A percentile compares a stretch with the other conserved stretches of the same genome.
These are phyloP conservation scores for Toxonevra muliebris DNA, from an alignment of 2,888 invertebrate genomes.

Conservation along the genomic window DNA sequence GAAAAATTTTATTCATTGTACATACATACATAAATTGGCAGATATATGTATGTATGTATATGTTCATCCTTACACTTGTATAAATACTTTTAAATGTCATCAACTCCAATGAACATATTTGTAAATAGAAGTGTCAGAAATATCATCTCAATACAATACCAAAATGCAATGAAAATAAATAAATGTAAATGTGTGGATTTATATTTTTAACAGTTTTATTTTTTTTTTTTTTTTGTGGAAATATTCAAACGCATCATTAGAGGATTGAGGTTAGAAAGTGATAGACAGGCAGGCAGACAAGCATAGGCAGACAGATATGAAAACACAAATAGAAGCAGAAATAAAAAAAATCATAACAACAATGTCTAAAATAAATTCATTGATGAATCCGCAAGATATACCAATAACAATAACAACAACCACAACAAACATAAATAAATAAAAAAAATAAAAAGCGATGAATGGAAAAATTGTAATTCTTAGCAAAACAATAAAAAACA, in stretches of 20 bases:
- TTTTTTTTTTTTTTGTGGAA: not conserved
- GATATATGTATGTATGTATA: too few relatives aligned
- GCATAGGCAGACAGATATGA: not conserved
- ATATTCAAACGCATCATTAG: not conserved
- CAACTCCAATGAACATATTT: too few relatives aligned
- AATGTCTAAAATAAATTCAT: not conserved
- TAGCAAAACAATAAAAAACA: not conserved
- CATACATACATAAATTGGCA: too few relatives aligned
- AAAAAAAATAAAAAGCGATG: too few relatives aligned
- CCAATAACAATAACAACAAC: not conserved
- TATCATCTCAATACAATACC: not conserved
- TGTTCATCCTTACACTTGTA: too few relatives aligned
- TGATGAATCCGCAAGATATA: not conserved
- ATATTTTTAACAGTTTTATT: not conserved
- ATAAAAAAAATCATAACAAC: slow-evolving; percentile 12
- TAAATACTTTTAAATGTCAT: too few relatives aligned
- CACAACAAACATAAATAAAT: not conserved
- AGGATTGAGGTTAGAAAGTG: not conserved
- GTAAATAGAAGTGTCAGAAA: not conserved
- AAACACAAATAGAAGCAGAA: slow-evolving; percentile 5
- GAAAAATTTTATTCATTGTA: too few relatives aligned
- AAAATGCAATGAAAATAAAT: not conserved
- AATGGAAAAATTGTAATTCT: not conserved
- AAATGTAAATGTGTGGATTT: not conserved
- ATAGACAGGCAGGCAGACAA: not conserved